Percentiles rank a stretch among this genome's conserved stretches.
Conservation (phyloP, 92 coral and sea anemone genomes). For the Porites cylindrica region DNA sequence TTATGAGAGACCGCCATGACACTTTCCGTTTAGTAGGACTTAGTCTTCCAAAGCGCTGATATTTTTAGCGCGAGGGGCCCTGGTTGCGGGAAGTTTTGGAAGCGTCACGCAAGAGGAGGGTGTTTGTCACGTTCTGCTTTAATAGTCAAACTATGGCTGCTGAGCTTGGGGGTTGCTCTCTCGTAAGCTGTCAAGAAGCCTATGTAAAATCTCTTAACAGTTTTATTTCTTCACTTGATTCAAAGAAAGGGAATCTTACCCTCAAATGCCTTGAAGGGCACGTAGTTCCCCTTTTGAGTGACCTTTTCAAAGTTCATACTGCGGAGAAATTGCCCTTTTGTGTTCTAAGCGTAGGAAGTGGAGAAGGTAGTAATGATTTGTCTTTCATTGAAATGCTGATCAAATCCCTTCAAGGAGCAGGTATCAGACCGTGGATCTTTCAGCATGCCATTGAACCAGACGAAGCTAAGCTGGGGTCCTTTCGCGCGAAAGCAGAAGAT, state of each 20-base stretch:
- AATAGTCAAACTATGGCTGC: neutral
- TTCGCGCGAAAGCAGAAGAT: neutral
- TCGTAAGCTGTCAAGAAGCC: constrained; percentile 8
- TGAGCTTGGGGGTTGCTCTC: neutral
- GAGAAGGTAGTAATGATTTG: constrained; percentile 5
- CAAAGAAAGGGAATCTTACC: neutral
- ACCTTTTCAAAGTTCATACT: neutral
- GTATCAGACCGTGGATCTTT: neutral
- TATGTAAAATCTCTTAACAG: neutral
- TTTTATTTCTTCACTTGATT: neutral
- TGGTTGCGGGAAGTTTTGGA: no score
- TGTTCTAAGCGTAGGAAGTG: constrained; percentile 31
- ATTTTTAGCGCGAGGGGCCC: no score
- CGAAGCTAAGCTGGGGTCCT: neutral
- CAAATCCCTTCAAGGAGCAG: neutral
- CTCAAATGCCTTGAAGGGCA: constrained; percentile 2
- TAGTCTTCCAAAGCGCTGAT: no score
- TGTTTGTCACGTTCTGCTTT: no score
- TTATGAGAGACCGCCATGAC: neutral
- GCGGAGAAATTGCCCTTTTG: neutral
- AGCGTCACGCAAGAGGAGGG: no score
- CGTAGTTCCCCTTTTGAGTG: neutral
- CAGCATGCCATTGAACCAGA: constrained; percentile 13
- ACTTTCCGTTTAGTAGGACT: no score
- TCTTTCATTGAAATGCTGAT: neutral